A percentile compares a stretch with the other conserved stretches of the same genome.
phyloP scores from a whole-genome alignment of 2,113 vertebrate species.

The Casuarius casuarius region DNA sequence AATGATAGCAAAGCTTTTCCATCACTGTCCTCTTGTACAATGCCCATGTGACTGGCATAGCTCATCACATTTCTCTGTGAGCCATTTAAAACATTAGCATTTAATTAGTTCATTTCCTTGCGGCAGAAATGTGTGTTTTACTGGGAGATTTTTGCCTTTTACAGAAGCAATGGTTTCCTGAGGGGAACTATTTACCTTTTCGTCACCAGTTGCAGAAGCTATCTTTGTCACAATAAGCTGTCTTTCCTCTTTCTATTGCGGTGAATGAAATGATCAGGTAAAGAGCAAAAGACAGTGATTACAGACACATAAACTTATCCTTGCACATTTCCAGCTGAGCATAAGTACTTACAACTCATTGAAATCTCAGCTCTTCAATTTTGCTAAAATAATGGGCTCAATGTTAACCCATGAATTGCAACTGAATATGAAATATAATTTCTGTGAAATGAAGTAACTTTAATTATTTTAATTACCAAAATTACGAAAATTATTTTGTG shows the following conservation, averaged over 20 bases:
- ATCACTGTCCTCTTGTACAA: neutral
- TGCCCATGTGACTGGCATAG: neutral
- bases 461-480: constrained; percentile 32
- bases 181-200: neutral
- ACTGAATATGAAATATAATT: neutral
- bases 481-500: neutral
- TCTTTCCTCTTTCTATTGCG: neutral
- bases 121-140: neutral
- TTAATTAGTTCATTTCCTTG: neutral
- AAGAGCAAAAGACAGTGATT: neutral
- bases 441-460: neutral
- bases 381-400: neutral
- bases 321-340: neutral
- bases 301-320: neutral
- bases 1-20: neutral
- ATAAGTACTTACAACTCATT: neutral
- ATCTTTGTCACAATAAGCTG: neutral
- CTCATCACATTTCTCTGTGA: neutral
- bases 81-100: neutral
- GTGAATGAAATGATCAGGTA: neutral
- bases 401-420: neutral
- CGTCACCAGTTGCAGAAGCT: neutral
- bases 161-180: neutral
- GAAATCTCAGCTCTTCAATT: neutral
- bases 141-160: neutral